Percentiles rank a stretch among this genome's conserved stretches.
Evolutionary conservation across 2,888 invertebrate genomes (phyloP).

Genomic region (Torymus texanus): DNA sequence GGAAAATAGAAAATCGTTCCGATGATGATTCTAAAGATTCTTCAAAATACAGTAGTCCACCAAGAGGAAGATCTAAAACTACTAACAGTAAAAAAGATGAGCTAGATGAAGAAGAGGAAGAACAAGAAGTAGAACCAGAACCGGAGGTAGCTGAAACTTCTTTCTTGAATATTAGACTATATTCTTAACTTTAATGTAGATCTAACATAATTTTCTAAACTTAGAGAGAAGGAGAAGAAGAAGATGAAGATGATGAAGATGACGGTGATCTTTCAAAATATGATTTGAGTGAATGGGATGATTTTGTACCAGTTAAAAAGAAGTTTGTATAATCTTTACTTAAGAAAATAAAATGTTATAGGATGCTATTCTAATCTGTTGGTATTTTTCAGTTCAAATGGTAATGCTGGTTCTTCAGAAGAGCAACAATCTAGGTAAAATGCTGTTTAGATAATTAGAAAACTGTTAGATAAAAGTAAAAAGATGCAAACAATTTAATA

Average conservation of each 20-base stretch:
- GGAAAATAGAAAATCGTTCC: constrained; percentile 76
- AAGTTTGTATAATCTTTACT: constrained; percentile 62
- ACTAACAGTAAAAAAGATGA: constrained; percentile 61
- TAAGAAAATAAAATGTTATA: constrained; percentile 19
- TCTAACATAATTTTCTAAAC: constrained; percentile 45
- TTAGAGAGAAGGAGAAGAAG: constrained; percentile 69
- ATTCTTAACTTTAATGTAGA: constrained; percentile 3
- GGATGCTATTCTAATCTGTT: constrained; percentile 10
- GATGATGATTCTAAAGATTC: constrained; percentile 73
- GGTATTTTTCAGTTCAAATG: constrained; percentile 67
- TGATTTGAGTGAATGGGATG: constrained; percentile 78
- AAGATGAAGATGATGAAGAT: constrained; percentile 77
- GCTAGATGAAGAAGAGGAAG: constrained; percentile 52
- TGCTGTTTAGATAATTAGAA: neutral
- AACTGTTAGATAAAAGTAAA: neutral
- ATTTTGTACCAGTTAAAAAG: constrained; percentile 70
- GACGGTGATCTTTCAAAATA: constrained; percentile 79
- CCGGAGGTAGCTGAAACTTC: constrained; percentile 58
- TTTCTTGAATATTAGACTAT: constrained; percentile 25
- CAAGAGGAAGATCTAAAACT: constrained; percentile 66
- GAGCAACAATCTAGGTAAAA: constrained; percentile 70
- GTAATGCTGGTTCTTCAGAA: constrained; percentile 65
- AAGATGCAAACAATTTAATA: neutral
- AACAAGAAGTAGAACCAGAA: constrained; percentile 34
- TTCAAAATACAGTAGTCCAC: constrained; percentile 68